Base-by-base conservation (phyloP, 2,888 invertebrate species). In the Drosophila buzzatii region DNA sequence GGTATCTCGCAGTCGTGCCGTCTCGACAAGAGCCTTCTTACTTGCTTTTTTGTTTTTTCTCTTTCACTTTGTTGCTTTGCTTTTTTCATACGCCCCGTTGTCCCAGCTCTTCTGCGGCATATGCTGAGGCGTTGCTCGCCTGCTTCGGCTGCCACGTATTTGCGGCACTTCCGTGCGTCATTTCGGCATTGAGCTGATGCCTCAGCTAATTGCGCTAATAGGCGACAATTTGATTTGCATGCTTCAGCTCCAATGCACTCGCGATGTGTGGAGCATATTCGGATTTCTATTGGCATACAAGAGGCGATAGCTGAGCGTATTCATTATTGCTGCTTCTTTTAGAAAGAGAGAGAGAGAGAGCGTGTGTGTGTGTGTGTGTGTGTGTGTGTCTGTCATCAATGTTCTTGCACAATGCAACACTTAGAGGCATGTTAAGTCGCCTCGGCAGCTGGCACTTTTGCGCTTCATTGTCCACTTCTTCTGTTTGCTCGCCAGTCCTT, bases 201-300 rank as follows among this genome's bases (percentile, higher is more conserved):
- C 76, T 53, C 72, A 76, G 76, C 64, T 82, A 85, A 82, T 85
- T 82, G 86, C 71, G 80, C 80, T 85, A 82, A 82, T 82, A 80
- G 81, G 80, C 80, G 80, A 85, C 81, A 82, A 80, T 82, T 79
- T 75, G 73, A 79, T 85, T 85, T 70, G 66, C 57, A 60, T 39
- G 45, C 56, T 57, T 20, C 20, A 12, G 12, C 20, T 41, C 0
- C 9, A n/a, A n/a, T 41, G 4, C 9, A 18, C 42, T 6, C 20
- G 5, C 6, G 12, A 18, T 20, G 18, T 20, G 18, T 12, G 10
- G 5, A 2, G 18, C 4, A 0, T n/a, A n/a, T 3, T n/a, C 16
- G 2, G 8, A 6, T 9, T 18, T 10, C 10, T 12, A 5, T 44
- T 20, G 5, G 44, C 12, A 2, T 18, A 10, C 4, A 18, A 18